phyloP scores from a whole-genome alignment of 1,140 invertebrate species.

The Matsumurasca onukii region DNA sequence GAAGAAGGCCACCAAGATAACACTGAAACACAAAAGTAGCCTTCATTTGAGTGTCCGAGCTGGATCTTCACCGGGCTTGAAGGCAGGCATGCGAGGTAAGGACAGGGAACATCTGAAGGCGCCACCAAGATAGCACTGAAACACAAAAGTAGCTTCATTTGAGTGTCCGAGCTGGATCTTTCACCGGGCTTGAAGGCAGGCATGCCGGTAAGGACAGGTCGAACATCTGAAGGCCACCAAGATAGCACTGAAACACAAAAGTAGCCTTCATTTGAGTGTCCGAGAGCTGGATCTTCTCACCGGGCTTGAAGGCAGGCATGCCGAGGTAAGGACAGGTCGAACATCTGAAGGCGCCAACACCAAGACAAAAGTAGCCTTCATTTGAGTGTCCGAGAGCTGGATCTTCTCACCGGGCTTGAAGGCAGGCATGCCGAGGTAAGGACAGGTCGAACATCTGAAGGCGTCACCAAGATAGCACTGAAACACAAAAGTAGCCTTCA shows the following conservation, averaged over 20 bases:
- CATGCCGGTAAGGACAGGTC: slow-evolving; percentile 96
- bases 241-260: slow-evolving; percentile 81
- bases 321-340: slow-evolving; percentile 96
- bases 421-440: slow-evolving; percentile 5
- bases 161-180: slow-evolving; percentile 73
- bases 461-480: not conserved
- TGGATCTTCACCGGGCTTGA: slow-evolving; percentile 83
- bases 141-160: no score
- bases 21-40: not conserved
- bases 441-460: slow-evolving; percentile 1
- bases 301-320: slow-evolving; percentile 98
- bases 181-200: slow-evolving; percentile 99
- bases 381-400: slow-evolving; percentile 64
- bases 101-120: slow-evolving; percentile 96
- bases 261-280: slow-evolving; percentile 66
- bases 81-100: slow-evolving; percentile 98
- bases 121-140: slow-evolving; percentile 98
- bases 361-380: slow-evolving; percentile 80
- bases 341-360: slow-evolving; percentile 99
- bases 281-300: slow-evolving; percentile 86
- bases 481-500: not conserved
- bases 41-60: not conserved
- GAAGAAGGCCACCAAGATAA: not conserved
- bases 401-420: slow-evolving; percentile 71
- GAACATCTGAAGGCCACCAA: slow-evolving; percentile 99